Conservation (phyloP, 2,888 invertebrate genomes). For the Drosophila melanosoma region DNA sequence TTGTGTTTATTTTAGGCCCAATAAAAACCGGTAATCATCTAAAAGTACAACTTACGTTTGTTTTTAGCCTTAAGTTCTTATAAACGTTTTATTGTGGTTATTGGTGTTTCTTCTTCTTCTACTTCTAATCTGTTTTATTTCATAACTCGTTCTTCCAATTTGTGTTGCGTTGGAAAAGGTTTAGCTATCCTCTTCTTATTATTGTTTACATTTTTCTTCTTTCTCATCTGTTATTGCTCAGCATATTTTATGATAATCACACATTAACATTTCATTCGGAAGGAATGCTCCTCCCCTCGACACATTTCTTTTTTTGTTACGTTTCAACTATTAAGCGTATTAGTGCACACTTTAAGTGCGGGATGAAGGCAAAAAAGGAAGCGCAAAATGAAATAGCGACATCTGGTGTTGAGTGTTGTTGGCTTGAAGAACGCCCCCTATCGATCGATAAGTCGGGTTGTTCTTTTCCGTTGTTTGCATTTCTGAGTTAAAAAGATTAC, state of each 20-base stretch:
- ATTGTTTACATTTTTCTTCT: conserved; percentile 3
- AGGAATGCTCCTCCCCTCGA: neutral
- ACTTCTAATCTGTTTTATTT: neutral
- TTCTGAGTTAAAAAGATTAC: neutral
- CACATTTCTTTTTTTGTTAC: neutral
- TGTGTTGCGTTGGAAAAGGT: conserved; percentile 3
- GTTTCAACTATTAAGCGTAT: conserved; percentile 50
- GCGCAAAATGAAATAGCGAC: conserved; percentile 18
- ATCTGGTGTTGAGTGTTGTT: conserved; percentile 4
- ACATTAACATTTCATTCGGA: conserved; percentile 6
- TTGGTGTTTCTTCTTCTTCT: conserved; percentile 6
- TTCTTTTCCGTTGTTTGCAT: neutral
- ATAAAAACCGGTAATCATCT: conserved; percentile 64
- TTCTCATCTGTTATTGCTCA: neutral
- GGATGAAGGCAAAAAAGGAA: conserved; percentile 50
- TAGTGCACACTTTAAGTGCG: conserved; percentile 52
- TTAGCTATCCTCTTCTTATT: neutral
- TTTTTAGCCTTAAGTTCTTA: conserved; percentile 26
- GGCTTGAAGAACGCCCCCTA: conserved; percentile 29
- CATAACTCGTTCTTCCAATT: conserved; percentile 1
- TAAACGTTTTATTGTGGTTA: conserved; percentile 2
- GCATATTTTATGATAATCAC: neutral
- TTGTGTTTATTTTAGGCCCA: conserved; percentile 60
- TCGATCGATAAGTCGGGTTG: conserved; percentile 2
- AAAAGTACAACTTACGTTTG: conserved; percentile 40